Evolutionary conservation across 2,888 invertebrate species (phyloP), one percentile per base, ranked within the genome.

Genomic region (Troglohyphantes excavatus): DNA sequence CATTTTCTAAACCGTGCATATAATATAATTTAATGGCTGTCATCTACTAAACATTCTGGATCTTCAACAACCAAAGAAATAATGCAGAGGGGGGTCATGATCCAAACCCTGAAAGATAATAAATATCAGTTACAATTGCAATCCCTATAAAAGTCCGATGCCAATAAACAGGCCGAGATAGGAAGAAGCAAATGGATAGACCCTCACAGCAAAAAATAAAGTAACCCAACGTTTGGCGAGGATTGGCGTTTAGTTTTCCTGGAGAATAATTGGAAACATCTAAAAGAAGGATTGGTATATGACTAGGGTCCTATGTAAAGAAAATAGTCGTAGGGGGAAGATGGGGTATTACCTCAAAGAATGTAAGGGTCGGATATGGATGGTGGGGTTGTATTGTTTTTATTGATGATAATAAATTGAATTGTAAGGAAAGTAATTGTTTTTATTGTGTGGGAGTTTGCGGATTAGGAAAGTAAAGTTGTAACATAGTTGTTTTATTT

Each of bases 181-280:
- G 17, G 13, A 5, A 43, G n/a, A 78, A 9, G 26, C 39, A 21
- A 78, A 78, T 65, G 78, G 19, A 65, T 26, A 75, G 17, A 53
- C 29, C n/a, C 13, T 29, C 68, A 19, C 6, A 2, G 17, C 29
- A 19, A 5, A 67, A 21, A n/a, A 81, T 53, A 81, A 53, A 29
- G 68, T 21, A 53, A 33, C 61, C 61, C 39, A 21, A 29, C 17
- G 53, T 43, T 63, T 17, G 65, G 33, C 33, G 33, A 33, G 68
- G 81, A 81, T 68, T 33, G 59, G 70, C 23, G 59, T 72, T 70
- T 82, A 26, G 72, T 61, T 68, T 59, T 59, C 70, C 23, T 3
- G 33, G 72, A 72, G 72, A 82, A 82, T 82, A 82, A 82, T 82
- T 82, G 82, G 59, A 82, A 82, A 59, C 59, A 82, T 72, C 82